Percentiles rank a stretch among this genome's conserved stretches.
Conservation (phyloP, 2,113 vertebrate genomes). For the Fregetta grallaria region DNA sequence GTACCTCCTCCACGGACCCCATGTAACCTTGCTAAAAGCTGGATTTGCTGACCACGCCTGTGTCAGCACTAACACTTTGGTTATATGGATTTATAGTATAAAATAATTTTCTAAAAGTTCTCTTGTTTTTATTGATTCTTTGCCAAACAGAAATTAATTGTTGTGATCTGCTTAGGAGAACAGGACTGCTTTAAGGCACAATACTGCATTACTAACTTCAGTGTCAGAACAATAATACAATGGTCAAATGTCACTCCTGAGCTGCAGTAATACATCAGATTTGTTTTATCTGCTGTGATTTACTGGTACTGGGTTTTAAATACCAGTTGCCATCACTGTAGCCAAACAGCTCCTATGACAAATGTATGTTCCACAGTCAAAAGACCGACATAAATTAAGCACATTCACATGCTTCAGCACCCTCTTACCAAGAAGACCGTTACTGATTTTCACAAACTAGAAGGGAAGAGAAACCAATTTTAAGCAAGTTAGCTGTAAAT, state of each 20-base stretch:
- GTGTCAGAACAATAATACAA: background rate
- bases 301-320: conserved; percentile 38
- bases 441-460: background rate
- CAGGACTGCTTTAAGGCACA: background rate
- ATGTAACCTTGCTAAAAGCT: background rate
- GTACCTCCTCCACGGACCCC: background rate
- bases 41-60: background rate
- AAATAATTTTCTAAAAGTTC: background rate
- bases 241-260: background rate
- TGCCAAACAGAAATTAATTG: background rate
- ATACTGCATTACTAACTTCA: background rate
- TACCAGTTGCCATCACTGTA: conserved; percentile 50
- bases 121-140: background rate
- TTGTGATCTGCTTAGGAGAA: background rate
- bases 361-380: background rate
- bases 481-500: background rate
- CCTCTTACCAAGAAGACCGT: background rate
- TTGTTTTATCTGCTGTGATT: conserved; percentile 21
- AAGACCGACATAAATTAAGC: conserved; percentile 19
- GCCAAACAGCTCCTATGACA: background rate
- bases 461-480: background rate
- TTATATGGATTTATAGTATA: background rate
- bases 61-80: background rate
- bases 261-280: conserved; percentile 18
- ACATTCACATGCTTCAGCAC: background rate